phyloP scores from a whole-genome alignment of 1,140 invertebrate species.

The Stegodyphus mimosarum region DNA sequence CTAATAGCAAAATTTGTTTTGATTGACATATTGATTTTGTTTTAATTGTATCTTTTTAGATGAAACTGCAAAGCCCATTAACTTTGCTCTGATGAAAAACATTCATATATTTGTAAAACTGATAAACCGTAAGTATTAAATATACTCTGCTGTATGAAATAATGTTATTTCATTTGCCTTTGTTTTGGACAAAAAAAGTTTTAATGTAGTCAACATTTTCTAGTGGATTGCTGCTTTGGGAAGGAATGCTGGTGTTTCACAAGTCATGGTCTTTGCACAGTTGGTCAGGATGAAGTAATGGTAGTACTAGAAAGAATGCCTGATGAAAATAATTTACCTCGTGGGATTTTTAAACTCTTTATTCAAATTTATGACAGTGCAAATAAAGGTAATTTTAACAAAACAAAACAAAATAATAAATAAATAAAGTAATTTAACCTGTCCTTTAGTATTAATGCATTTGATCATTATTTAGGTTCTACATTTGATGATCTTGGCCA shows the following conservation, averaged over 20 bases:
- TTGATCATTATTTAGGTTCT: slow-evolving; percentile 71
- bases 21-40: no score
- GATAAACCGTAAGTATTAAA: slow-evolving; percentile 77
- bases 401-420: no score
- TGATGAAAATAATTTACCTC: slow-evolving; percentile 77
- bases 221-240: slow-evolving; percentile 87
- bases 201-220: slow-evolving; percentile 51
- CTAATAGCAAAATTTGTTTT: no score
- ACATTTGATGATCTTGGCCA: slow-evolving; percentile 80
- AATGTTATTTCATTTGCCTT: not conserved
- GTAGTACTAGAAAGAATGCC: slow-evolving; percentile 81
- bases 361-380: slow-evolving; percentile 82
- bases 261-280: slow-evolving; percentile 81
- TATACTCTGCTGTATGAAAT: not conserved
- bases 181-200: not conserved
- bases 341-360: slow-evolving; percentile 82
- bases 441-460: not conserved
- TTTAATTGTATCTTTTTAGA: slow-evolving; percentile 59
- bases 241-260: slow-evolving; percentile 84
- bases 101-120: slow-evolving; percentile 82
- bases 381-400: slow-evolving; percentile 74
- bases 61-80: slow-evolving; percentile 73
- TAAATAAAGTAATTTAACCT: not conserved
- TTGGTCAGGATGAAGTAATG: slow-evolving; percentile 88
- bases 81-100: slow-evolving; percentile 84